Base-by-base conservation (phyloP, 2,113 vertebrate genomes). In the Rhinoderma darwinii region DNA sequence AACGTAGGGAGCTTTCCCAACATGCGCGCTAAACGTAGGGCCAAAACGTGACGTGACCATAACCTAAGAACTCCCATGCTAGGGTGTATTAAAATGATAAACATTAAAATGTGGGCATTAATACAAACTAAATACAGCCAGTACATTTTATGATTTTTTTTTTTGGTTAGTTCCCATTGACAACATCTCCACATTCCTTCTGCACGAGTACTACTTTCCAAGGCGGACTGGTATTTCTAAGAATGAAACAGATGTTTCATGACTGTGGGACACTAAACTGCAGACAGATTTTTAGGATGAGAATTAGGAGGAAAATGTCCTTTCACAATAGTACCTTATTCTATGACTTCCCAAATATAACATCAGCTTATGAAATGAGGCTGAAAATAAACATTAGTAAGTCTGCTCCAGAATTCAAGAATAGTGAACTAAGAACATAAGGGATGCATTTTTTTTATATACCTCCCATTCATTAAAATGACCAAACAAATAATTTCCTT, bases 161-260 rank as follows among this genome's bases (percentile, higher is more conserved):
- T n/a, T n/a, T n/a, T n/a, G n/a, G n/a, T n/a, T n/a, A n/a, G n/a
- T n/a, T n/a, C n/a, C n/a, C n/a, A n/a, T n/a, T n/a, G n/a, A 30
- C 61, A 30, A 30, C 61, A 66, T 2, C 1, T 14, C 5, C 27
- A 47, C 61, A 66, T 66, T 66, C 61, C 12, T 66, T 66, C 14
- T 32, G 27, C 27, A 3, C 61, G 27, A 66, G 61, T 66, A 32
- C 32, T 66, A 41, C 54, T 39, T 63, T 81, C 54, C 25, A 43
- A 81, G 12, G n/a, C 17, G 37, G 35, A 81, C 51, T 41, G 78
- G 17, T 22, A 78, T 51, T 54, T 6, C 22, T 54, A 20, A 20
- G 78, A n/a, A 80, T 25, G 4, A 11, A 61, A 56, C 78, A 80
- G 51, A 39, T 32, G 77, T 56, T 80, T 41, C 37, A 43, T 15